phyloP scores from a whole-genome alignment of 2,797 vertebrate species.

The Heterohyrax brucei region DNA sequence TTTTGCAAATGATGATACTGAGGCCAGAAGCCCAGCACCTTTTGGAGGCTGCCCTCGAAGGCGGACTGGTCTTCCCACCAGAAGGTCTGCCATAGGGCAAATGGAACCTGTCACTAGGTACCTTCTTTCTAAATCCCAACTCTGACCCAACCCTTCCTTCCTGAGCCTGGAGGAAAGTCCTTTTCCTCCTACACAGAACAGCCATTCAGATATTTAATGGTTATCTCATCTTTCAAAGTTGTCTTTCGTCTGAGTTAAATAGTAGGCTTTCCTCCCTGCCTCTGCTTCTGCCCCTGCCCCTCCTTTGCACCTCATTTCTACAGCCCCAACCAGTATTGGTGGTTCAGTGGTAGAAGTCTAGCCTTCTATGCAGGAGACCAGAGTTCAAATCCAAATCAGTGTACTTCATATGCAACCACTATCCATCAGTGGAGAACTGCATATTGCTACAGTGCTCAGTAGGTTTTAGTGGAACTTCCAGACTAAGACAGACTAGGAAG shows the following conservation, averaged over 20 bases:
- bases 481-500: neutral
- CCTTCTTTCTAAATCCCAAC: neutral
- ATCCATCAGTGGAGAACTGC: neutral
- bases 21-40: neutral
- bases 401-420: neutral
- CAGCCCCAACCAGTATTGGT: neutral
- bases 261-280: neutral
- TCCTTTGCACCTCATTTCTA: neutral
- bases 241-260: conserved; percentile 19
- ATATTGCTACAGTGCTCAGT: neutral
- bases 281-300: neutral
- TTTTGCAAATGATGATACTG: neutral
- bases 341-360: neutral
- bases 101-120: neutral
- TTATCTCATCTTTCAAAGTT: neutral
- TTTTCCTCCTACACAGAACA: neutral
- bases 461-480: neutral
- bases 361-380: neutral
- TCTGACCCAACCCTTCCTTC: neutral
- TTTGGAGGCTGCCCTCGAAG: neutral
- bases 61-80: neutral
- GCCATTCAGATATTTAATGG: neutral
- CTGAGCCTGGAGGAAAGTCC: neutral
- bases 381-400: neutral
- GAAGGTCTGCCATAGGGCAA: neutral